phyloP scores from a whole-genome alignment of 2,888 invertebrate genomes.

The Archips xylosteana region DNA sequence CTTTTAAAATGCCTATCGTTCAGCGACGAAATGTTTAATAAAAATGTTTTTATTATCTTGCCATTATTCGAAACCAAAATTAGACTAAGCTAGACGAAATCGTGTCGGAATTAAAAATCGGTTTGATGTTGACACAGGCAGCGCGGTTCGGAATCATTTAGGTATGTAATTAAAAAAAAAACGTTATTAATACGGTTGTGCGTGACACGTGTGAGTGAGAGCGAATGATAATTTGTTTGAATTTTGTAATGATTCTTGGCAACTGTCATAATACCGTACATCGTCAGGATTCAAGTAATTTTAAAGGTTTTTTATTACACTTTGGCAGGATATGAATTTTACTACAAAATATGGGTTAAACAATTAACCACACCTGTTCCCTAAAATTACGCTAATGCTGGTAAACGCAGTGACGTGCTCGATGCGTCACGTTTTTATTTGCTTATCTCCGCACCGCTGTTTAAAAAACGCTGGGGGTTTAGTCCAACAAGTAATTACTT shows the following conservation, averaged over 20 bases:
- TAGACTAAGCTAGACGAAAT: constrained; percentile 20
- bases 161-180: constrained; percentile 59
- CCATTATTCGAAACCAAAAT: constrained; percentile 37
- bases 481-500: too few relatives aligned
- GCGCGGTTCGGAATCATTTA: constrained; percentile 46
- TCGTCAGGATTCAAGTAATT: too few relatives aligned
- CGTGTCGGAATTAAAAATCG: background rate
- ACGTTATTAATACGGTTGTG: constrained; percentile 67
- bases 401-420: too few relatives aligned
- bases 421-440: too few relatives aligned
- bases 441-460: too few relatives aligned
- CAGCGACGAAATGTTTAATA: background rate
- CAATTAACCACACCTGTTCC: too few relatives aligned
- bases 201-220: constrained; percentile 62
- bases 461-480: too few relatives aligned
- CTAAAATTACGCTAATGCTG: too few relatives aligned
- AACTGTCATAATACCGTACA: constrained; percentile 15
- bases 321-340: background rate
- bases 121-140: constrained; percentile 29
- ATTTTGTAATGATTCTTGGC: constrained; percentile 24
- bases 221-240: constrained; percentile 47
- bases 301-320: background rate
- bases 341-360: background rate
- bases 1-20: background rate
- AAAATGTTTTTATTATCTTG: constrained; percentile 27